phyloP scores from a whole-genome alignment of 2,113 vertebrate species.

The Mastomys natalensis region DNA sequence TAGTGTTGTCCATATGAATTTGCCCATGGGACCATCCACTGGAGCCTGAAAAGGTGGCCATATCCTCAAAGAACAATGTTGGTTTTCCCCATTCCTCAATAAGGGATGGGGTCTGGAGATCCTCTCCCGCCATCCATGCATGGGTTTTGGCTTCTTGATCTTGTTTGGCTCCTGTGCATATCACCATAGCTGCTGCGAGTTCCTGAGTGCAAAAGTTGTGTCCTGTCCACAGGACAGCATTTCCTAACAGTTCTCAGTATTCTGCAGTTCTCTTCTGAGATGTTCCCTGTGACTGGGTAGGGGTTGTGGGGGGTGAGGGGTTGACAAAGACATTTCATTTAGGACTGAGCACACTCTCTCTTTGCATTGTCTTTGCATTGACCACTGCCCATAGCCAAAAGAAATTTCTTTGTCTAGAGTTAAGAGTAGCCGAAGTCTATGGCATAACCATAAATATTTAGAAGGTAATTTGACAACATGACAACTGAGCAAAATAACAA shows the following conservation, averaged over 20 bases:
- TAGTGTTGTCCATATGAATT: too few species aligned
- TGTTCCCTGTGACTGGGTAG: background rate
- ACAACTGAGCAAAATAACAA: background rate
- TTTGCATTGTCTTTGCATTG: background rate
- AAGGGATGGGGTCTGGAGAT: background rate
- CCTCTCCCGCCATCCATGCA: rapidly evolving
- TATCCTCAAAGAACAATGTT: background rate
- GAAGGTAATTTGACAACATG: background rate
- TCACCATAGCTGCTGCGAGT: background rate
- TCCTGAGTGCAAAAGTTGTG: background rate
- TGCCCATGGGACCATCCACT: background rate
- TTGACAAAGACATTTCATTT: background rate
- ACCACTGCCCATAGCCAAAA: background rate
- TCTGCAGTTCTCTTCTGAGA: background rate
- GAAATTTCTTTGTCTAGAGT: background rate
- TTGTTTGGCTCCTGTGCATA: background rate
- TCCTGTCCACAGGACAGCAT: background rate
- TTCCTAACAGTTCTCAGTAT: too few species aligned
- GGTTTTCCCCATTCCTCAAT: background rate
- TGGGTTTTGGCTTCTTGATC: background rate
- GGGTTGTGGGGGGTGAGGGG: background rate
- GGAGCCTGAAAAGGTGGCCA: background rate
- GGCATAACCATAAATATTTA: background rate
- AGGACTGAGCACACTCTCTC: background rate
- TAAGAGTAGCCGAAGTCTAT: background rate